Evolutionary conservation across 1,140 invertebrate genomes (phyloP).

Genomic region (Lordiphosa collinella): DNA sequence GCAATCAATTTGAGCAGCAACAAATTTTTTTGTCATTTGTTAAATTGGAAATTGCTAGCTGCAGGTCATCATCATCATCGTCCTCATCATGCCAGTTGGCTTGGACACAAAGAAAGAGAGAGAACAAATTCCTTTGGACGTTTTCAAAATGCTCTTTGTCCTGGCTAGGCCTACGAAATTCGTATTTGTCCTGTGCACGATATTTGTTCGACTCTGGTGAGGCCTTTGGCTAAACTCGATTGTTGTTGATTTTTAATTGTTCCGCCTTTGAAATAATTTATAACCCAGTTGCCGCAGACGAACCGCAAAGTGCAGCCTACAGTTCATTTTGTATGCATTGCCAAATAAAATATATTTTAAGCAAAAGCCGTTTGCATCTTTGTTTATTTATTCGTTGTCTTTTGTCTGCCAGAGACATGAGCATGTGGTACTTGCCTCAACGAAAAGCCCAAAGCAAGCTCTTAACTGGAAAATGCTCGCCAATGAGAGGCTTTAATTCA

Average conservation of each 20-base stretch:
- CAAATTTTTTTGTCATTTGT: slow-evolving; percentile 13
- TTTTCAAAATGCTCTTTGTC: slow-evolving; percentile 11
- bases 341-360: no score
- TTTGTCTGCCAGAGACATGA: no score
- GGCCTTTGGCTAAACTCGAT: slow-evolving; percentile 11
- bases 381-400: no score
- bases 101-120: not conserved
- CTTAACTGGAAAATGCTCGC: no score
- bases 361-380: no score
- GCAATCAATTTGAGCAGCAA: slow-evolving; percentile 12
- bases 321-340: no score
- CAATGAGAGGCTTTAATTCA: no score
- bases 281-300: slow-evolving; percentile 1
- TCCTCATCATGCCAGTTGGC: not conserved
- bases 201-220: not conserved
- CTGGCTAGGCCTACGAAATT: not conserved
- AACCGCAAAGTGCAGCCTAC: slow-evolving; percentile 5
- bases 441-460: no score
- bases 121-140: slow-evolving; percentile 2
- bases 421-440: no score
- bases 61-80: slow-evolving; percentile 12
- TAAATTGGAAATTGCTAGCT: slow-evolving; percentile 15
- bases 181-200: slow-evolving; percentile 5
- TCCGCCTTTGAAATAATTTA: slow-evolving; percentile 12
- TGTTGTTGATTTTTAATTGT: slow-evolving; percentile 22